Percentiles rank a stretch among this genome's conserved stretches.
phyloP scores from a whole-genome alignment of 2,888 invertebrate genomes.

The Hyppa rectilinea region DNA sequence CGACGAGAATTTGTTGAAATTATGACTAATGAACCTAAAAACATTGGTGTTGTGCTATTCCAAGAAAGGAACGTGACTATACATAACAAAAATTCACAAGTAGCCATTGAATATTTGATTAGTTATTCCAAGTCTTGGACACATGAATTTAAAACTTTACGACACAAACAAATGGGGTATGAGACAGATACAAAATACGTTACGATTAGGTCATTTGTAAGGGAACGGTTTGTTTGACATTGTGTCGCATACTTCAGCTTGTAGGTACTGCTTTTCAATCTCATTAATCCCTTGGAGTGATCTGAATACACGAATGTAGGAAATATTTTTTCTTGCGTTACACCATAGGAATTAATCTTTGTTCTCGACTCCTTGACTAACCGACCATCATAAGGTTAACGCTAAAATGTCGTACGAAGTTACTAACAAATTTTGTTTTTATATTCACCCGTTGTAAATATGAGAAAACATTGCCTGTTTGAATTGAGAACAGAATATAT shows the following conservation, averaged over 20 bases:
- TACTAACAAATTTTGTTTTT: background rate
- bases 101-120: constrained; percentile 54
- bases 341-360: background rate
- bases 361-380: background rate
- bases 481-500: too few relatives aligned
- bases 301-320: constrained; percentile 32
- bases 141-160: constrained; percentile 54
- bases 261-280: constrained; percentile 56
- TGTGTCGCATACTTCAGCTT: constrained; percentile 55
- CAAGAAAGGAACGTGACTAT: constrained; percentile 47
- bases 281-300: constrained; percentile 46
- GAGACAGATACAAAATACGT: constrained; percentile 67
- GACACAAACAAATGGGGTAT: constrained; percentile 47
- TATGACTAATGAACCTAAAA: constrained; percentile 24
- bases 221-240: constrained; percentile 73
- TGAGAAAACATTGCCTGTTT: background rate
- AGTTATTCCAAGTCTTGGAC: constrained; percentile 41
- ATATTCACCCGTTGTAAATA: background rate
- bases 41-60: constrained; percentile 18
- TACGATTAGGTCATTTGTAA: constrained; percentile 73
- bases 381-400: background rate
- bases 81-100: constrained; percentile 42
- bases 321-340: constrained; percentile 37
- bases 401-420: too few relatives aligned
- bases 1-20: constrained; percentile 29